Percentiles rank a stretch among this genome's conserved stretches.
phyloP scores from a whole-genome alignment of 2,113 vertebrate species.

The Ameiurus melas region DNA sequence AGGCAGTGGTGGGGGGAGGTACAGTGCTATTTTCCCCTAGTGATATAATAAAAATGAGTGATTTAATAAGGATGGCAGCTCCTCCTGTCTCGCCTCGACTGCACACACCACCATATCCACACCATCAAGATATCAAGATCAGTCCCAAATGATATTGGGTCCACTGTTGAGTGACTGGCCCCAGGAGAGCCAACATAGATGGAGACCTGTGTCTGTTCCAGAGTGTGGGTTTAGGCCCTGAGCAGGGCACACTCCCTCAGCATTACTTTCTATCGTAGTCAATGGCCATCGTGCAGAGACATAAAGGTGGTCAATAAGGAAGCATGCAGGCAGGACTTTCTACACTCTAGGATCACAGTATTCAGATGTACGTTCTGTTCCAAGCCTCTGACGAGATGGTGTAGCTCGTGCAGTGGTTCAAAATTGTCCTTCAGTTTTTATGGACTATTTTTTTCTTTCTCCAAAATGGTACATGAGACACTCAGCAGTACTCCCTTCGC shows the following conservation, averaged over 20 bases:
- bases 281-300: conserved; percentile 26
- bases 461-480: neutral
- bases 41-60: conserved; percentile 16
- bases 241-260: conserved; percentile 24
- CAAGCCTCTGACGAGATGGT: neutral
- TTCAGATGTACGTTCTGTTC: neutral
- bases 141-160: conserved; percentile 12
- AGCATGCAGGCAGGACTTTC: conserved; percentile 22
- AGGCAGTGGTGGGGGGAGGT: neutral
- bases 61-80: conserved; percentile 28
- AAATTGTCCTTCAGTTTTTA: neutral
- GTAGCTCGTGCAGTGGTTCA: neutral
- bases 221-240: conserved; percentile 18
- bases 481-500: neutral
- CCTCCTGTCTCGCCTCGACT: neutral
- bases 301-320: conserved; percentile 36
- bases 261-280: conserved; percentile 39
- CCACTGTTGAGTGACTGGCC: neutral
- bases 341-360: neutral
- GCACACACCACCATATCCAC: neutral
- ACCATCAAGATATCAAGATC: conserved; percentile 42
- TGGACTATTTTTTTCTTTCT: neutral
- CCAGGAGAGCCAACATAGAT: conserved; percentile 23
- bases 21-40: neutral
- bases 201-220: neutral